These are phyloP conservation scores for Xestia c-nigrum DNA, from an alignment of 2,888 invertebrate genomes.

Conservation along the genomic window DNA sequence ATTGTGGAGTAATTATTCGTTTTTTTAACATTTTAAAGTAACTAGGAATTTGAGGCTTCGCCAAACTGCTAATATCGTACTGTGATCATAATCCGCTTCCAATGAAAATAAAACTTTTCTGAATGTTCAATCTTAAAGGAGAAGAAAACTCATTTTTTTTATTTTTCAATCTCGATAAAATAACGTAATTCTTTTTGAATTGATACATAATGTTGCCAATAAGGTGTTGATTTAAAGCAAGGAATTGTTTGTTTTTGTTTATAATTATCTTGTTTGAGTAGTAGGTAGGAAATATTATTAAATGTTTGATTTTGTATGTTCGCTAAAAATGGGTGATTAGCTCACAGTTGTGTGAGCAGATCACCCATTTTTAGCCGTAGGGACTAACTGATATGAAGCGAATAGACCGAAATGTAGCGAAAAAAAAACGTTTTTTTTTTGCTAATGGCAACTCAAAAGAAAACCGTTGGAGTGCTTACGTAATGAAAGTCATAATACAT, in stretches of 20 bases:
- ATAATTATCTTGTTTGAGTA: constrained; percentile 8
- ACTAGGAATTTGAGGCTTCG: not conserved
- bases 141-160: constrained; percentile 25
- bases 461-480: not conserved
- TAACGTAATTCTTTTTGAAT: constrained; percentile 20
- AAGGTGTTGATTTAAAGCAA: constrained; percentile 53
- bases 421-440: not conserved
- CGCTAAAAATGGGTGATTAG: no score
- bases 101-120: not conserved
- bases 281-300: constrained; percentile 7
- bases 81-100: constrained; percentile 25
- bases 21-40: constrained; percentile 1
- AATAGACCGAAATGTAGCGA: no score
- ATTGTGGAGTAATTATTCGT: not conserved
- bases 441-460: not conserved
- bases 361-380: not conserved
- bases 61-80: not conserved
- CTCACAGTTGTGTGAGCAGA: no score
- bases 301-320: constrained; percentile 1
- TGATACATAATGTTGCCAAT: constrained; percentile 23
- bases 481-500: not conserved
- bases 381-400: not conserved
- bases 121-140: not conserved
- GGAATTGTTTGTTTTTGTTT: not conserved
- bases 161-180: not conserved